A percentile compares a stretch with the other conserved stretches of the same genome.
phyloP scores from a whole-genome alignment of 2,113 vertebrate species.

The Eurystomus gularis region DNA sequence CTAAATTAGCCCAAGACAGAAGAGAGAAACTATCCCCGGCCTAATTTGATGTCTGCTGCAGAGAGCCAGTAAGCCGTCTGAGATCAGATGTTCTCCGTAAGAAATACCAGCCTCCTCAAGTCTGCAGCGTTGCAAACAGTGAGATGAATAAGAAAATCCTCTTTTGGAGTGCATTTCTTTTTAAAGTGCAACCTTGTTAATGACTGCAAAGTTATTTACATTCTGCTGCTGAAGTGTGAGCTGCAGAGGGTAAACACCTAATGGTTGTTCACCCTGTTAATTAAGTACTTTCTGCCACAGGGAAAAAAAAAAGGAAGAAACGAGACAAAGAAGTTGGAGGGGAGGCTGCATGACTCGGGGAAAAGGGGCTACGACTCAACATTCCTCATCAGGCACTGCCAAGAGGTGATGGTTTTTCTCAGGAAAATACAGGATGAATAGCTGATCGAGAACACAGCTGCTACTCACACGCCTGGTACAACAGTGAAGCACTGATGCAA shows the following conservation, averaged over 20 bases:
- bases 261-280: conserved; percentile 43
- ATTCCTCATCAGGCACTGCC: background rate
- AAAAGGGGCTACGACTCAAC: background rate
- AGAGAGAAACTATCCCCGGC: background rate
- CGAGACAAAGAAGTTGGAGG: background rate
- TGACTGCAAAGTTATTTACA: conserved; percentile 46
- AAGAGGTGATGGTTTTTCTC: background rate
- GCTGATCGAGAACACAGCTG: background rate
- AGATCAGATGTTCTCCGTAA: background rate
- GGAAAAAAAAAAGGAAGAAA: background rate
- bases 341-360: background rate
- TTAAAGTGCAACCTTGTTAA: conserved; percentile 50
- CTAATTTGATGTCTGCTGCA: conserved; percentile 1
- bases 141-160: conserved; percentile 34
- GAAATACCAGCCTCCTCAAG: background rate
- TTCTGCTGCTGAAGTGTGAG: conserved; percentile 29
- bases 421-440: background rate
- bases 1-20: background rate
- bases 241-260: conserved; percentile 53
- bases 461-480: background rate
- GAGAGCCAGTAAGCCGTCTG: background rate
- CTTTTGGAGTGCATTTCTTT: conserved; percentile 34
- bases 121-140: background rate
- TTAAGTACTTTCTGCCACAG: conserved; percentile 19
- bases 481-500: background rate